Evolutionary conservation across 2,888 invertebrate genomes (phyloP).

Genomic region (Alloplasta piceator): DNA sequence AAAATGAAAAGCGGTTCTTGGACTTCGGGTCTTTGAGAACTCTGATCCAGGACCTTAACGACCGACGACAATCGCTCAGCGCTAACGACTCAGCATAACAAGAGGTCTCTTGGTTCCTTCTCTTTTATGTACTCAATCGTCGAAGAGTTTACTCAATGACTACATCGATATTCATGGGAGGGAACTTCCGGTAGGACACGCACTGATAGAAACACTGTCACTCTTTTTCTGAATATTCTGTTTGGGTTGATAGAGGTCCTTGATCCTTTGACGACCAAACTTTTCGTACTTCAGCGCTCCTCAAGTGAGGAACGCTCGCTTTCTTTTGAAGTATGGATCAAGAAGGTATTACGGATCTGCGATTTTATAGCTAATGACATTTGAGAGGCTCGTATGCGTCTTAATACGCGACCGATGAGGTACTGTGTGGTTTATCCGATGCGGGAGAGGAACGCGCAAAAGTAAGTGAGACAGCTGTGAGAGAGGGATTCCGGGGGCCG

Average conservation of each 20-base stretch:
- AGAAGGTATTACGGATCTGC: slow-evolving; percentile 9
- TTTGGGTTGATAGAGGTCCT: not conserved
- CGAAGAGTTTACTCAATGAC: not conserved
- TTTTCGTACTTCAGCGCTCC: slow-evolving; percentile 19
- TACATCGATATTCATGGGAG: not conserved
- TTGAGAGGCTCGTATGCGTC: slow-evolving; percentile 72
- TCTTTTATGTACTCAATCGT: not conserved
- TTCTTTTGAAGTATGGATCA: not conserved
- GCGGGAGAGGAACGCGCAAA: slow-evolving; percentile 44
- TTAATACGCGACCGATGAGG: slow-evolving; percentile 80
- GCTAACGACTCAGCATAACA: slow-evolving; percentile 29
- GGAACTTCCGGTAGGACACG: slow-evolving; percentile 6
- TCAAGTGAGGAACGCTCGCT: not conserved
- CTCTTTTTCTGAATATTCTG: not conserved
- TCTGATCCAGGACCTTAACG: not conserved
- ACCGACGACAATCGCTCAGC: slow-evolving; percentile 6
- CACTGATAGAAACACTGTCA: slow-evolving; percentile 32
- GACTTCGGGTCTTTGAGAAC: not conserved
- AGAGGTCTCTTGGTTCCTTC: not conserved
- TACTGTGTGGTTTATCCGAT: slow-evolving; percentile 73
- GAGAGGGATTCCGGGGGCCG: slow-evolving; percentile 63
- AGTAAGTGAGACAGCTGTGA: slow-evolving; percentile 49
- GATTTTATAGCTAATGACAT: slow-evolving; percentile 39
- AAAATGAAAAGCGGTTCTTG: not conserved
- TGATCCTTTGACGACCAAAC: not conserved